Base-by-base conservation (phyloP, 2,888 invertebrate species). In the Allolobophora icterica region DNA sequence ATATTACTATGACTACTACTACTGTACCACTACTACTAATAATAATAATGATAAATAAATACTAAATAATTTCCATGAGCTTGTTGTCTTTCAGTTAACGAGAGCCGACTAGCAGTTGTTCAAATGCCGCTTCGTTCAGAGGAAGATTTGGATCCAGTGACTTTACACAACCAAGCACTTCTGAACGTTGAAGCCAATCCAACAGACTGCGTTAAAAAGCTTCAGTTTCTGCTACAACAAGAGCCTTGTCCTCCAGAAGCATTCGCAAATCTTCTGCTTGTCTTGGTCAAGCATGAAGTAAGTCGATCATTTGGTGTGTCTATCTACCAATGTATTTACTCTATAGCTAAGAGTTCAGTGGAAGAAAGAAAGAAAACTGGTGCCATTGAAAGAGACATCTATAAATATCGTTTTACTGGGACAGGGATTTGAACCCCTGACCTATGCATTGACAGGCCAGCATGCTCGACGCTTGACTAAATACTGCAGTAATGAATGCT, bases 161-260 rank as follows among this genome's bases (percentile, higher is more conserved):
- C 99, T 8, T 96, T 99, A 84, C 99, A 99, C 95, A 99, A 99
- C 95, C 97, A 99, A 95, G 99, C 99, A 0, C 96, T 99, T 84
- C 97, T 97, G 96, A 98, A 98, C 92, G 98, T 98, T 96, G 98
- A 98, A 93, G 96, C 96, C 71, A 97, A 97, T 94, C 97, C 98
- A 0, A 97, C 97, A 0, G 98, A 99, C 94, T 98, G 99, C 30
- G 99, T 99, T 94, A 98, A 99, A 94, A 98, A 98, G 94, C 95
- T 98, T 90, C 98, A 98, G 94, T 99, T 99, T 95, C 96, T 99
- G 35, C 96, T 99, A 40, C 98, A 98, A 94, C 98, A 99, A 92
- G 98, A 98, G 94, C 98, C 98, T 6, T 99, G 99, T 95, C 99
- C 99, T 6, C 97, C 98, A n/a, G 99, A 99, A 96, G 99, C 99